Evolutionary conservation across 2,888 invertebrate genomes (phyloP), one percentile per base, ranked within the genome.

Genomic region (Nomada hirtipes): DNA sequence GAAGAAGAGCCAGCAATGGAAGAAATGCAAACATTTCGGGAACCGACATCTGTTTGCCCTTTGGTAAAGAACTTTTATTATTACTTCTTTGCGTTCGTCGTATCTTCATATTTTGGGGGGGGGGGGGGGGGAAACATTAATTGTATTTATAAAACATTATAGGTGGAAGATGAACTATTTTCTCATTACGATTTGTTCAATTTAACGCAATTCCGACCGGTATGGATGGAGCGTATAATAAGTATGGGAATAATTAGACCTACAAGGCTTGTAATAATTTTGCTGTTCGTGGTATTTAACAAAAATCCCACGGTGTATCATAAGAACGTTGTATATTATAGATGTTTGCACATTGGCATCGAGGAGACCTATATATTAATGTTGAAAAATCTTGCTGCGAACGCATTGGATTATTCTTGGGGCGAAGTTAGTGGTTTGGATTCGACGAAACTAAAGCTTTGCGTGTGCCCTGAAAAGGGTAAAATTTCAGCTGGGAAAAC

Each of bases 381-480:
- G 75, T 79, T 94, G 23, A 91, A 91, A 65, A 94, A 94, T 86
- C 4, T 79, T 4, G 86, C 89, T 1, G 67, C 75, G 3, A 73
- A 86, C 18, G 7, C 81, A 15, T 29, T 86, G 23, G 71, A 50
- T 13, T 91, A 86, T 42, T 70, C 71, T 18, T 91, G 90, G 91
- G 86, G 88, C 4, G 65, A 87, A 44, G 91, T 91, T 1, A 81
- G 79, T 11, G 94, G 94, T 2, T 60, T 76, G 0, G 92, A 94
- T 64, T 78, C 86, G 0, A 83, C 88, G 0, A 91, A 90, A 64
- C 76, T 94, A 3, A 74, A 88, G 4, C 75, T 94, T 2, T 78
- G 80, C 52, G 88, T 92, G 47, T 69, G 83, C 3, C 94, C 94
- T 1, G 88, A 87, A 68, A 89, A 83, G 7, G 93, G 93, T 11